Percentiles rank a stretch among this genome's conserved stretches.
Conservation (phyloP, 2,113 vertebrate genomes). For the Rhadina sibilatrix region DNA sequence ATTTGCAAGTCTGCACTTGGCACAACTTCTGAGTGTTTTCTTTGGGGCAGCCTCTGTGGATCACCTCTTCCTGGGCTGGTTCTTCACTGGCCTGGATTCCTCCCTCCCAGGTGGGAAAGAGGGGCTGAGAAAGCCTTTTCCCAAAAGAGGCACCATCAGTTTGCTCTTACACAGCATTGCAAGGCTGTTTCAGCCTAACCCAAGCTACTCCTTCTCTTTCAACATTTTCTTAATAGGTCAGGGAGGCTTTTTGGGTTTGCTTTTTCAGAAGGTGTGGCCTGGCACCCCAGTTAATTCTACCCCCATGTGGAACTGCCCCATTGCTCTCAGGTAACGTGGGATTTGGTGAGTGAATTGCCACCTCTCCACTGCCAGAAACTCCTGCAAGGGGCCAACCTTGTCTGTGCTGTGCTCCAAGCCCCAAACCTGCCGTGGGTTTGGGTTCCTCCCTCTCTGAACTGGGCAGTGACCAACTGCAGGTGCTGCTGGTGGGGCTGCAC, state of each 20-base stretch:
- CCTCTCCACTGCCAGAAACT: not conserved
- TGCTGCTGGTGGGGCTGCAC: not conserved
- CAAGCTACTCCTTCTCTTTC: not conserved
- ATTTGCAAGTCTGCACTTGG: slow-evolving; percentile 33
- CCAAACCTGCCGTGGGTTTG: not conserved
- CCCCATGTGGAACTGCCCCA: not conserved
- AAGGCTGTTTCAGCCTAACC: not conserved
- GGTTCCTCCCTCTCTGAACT: not conserved
- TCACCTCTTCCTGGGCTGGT: not conserved
- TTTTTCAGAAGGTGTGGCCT: not conserved
- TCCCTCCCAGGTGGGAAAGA: not conserved
- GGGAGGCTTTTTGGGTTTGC: not conserved
- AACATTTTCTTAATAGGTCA: not conserved
- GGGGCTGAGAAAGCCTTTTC: not conserved
- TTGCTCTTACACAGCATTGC: not conserved
- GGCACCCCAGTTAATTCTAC: not conserved
- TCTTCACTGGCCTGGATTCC: not conserved
- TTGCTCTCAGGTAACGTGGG: not conserved
- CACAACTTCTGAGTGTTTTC: slow-evolving; percentile 17
- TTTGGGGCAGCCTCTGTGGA: not conserved
- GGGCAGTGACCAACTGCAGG: not conserved
- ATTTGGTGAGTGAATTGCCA: not conserved
- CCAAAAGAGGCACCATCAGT: not conserved
- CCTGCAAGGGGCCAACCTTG: not conserved
- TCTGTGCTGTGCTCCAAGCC: fast-evolving